Conservation (phyloP, 2,113 vertebrate species). For the Furnarius figulus region DNA sequence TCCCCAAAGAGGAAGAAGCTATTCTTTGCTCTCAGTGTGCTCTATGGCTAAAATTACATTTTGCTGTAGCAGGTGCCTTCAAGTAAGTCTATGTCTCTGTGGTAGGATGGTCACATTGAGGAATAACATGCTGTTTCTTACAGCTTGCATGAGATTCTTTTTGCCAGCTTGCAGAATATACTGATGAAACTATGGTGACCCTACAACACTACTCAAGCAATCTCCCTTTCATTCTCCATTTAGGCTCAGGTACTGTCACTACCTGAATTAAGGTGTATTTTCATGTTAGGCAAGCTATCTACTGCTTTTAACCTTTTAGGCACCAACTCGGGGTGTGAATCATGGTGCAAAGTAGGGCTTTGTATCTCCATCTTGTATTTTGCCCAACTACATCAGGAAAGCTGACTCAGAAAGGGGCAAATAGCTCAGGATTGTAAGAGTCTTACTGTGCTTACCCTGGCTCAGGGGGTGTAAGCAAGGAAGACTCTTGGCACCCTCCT, state of each 20-base stretch:
- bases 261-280: background rate
- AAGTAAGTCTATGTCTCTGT: background rate
- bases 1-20: background rate
- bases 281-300: background rate
- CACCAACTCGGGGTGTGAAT: background rate
- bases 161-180: background rate
- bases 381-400: background rate
- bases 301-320: background rate
- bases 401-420: background rate
- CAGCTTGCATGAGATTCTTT: background rate
- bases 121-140: background rate
- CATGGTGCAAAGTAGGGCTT: background rate
- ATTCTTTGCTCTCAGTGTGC: background rate
- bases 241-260: background rate
- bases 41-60: background rate
- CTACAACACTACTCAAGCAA: background rate
- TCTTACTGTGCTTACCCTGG: accelerated
- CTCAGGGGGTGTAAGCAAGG: background rate
- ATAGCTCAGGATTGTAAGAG: background rate
- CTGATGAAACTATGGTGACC: background rate
- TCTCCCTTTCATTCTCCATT: background rate
- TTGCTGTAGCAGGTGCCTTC: background rate
- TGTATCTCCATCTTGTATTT: background rate
- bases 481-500: background rate
- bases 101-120: background rate